Base-by-base conservation (phyloP, 2,113 vertebrate genomes). In the Narcine bancroftii region DNA sequence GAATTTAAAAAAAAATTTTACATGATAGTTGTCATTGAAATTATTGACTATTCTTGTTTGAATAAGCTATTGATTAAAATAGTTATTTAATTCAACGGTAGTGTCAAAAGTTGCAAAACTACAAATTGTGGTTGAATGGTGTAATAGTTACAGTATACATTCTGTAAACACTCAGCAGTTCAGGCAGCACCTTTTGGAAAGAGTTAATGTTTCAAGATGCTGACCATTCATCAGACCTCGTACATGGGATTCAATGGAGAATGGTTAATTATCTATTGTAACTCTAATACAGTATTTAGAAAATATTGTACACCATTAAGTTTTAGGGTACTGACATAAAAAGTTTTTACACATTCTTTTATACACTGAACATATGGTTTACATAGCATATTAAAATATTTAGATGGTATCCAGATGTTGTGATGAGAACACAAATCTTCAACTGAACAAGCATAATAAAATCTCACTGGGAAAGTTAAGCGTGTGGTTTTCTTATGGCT, bases 341-440 rank as follows among this genome's bases (percentile, higher is more conserved):
- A 69, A 56, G 33, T 85, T 53, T 85, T 33, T 85, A 19, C 50
- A 7, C 6, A 6, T 60, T 19, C 7, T 53, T 87, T 53, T 36
- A 63, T 87, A n/a, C 33, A 21, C 5, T 36, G 33, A 29, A 29
- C 65, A 33, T 42, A 69, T 91, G 89, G 42, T 91, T 36, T 69
- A 26, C 6, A 15, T 91, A 45, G 42, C 65, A 69, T 33, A 91
- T 91, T 69, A 91, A 69, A 91, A 91, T 69, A 7, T 91, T 91
- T 47, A 91, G 89, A 71, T 91, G 24, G 24, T 33, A 69, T 66
- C 39, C 39, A 91, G 65, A 69, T 91, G 65, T 91, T 91, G 89
- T 65, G 71, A 71, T 65, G 39, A 91, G 39, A 91, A 47, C 42
- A 69, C 26, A 69, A 45, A 69, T 91, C 65, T 60, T 60, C 81